A percentile compares a stretch with the other conserved stretches of the same genome.
These are phyloP conservation scores for Cercocebus atys DNA, from an alignment of 2,113 vertebrate genomes.

Conservation along the genomic window DNA sequence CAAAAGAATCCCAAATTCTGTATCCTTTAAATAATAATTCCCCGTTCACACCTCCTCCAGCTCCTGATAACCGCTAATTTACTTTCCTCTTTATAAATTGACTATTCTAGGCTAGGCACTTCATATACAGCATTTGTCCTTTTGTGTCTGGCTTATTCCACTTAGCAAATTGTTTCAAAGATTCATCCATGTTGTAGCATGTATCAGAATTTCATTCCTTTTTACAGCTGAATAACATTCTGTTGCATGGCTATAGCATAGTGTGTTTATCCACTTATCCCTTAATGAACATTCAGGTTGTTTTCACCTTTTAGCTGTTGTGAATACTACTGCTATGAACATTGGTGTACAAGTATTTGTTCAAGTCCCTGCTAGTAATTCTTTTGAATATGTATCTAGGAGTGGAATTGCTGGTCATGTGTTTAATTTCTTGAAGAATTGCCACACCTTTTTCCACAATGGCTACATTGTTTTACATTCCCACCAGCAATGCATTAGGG, in stretches of 20 bases:
- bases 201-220: background rate
- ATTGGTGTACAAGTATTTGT: background rate
- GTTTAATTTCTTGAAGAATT: background rate
- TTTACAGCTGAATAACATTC: background rate
- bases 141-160: background rate
- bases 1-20: background rate
- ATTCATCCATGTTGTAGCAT: no score
- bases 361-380: background rate
- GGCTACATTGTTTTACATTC: background rate
- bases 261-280: background rate
- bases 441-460: background rate
- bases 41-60: background rate
- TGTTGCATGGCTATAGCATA: no score
- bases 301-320: background rate
- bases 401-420: background rate
- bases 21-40: background rate
- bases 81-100: background rate
- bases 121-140: background rate
- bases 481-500: no score
- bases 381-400: rapidly evolving
- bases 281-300: no score
- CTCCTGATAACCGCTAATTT: background rate
- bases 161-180: background rate
- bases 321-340: background rate
- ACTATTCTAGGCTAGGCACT: background rate